Base-by-base conservation (phyloP, 30 jellyfish, hydroid and myxozoan genomes). In the Calvadosia cruxmelitensis region DNA sequence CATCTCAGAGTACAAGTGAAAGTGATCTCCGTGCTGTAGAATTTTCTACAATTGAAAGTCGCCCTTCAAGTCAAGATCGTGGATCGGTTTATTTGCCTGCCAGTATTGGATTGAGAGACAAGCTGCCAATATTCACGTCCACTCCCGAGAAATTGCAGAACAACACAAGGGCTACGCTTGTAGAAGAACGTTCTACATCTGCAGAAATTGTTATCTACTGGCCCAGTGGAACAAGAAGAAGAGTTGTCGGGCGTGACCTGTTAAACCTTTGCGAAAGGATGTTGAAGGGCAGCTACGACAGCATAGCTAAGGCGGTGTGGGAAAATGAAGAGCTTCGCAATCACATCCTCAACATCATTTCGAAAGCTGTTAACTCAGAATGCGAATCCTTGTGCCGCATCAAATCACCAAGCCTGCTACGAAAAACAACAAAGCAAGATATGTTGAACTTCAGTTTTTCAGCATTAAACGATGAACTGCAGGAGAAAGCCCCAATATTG, bases 271-370 rank as follows among this genome's bases (percentile, higher is more conserved):
- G 74, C 20, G 34, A 71, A 53, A 20, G 36, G 3, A 25, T 71
- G 74, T n/a, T 72, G 1, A 72, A 33, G 50, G 83, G 83, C 1
- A 72, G 53, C 0, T 62, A 72, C 50, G 35, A 53, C 50, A 48
- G 36, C 20, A 72, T 62, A 15, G 83, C 83, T 20, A 3, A 3
- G 3, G 74, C 83, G 5, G 74, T 34, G 33, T 72, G 83, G 83
- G 62, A 61, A 35, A 15, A 31, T 61, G 48, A 36, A 1, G 75
- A 34, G 2, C 67, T 72, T 12, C 2, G 67, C 29, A 23, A 28
- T 15, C 35, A 35, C 67, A 72, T 72, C 2, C 13, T 72, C 7
- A 35, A 57, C 53, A 29, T 53, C 0, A 3, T 72, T 0, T 3
- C 29, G 74, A 57, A 34, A 30, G 66, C 57, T 25, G 27, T 72